phyloP scores from a whole-genome alignment of 1,140 invertebrate species.

The Zaprionus kolodkinae region DNA sequence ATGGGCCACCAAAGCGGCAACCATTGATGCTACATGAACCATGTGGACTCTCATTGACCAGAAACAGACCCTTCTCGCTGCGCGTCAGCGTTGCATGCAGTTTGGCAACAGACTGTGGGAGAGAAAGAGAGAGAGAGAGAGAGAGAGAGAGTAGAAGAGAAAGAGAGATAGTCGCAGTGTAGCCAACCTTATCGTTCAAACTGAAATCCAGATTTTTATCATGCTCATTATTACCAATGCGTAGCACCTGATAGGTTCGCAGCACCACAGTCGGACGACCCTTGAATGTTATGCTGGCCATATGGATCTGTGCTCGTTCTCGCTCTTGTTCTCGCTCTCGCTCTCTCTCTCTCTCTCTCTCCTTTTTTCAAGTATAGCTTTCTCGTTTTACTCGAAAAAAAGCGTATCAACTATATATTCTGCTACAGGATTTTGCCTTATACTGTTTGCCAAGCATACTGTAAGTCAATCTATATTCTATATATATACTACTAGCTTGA shows the following conservation, averaged over 20 bases:
- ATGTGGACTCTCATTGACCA: conserved; percentile 48
- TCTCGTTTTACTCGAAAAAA: neutral
- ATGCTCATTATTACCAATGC: conserved; percentile 41
- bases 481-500: no score
- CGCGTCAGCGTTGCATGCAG: conserved; percentile 46
- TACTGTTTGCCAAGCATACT: neutral
- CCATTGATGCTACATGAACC: conserved; percentile 42
- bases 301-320: neutral
- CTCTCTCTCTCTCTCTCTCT: neutral
- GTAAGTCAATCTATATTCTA: no score
- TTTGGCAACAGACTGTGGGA: conserved; percentile 23
- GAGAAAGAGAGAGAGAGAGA: neutral
- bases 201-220: conserved; percentile 36
- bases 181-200: conserved; percentile 34
- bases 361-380: neutral
- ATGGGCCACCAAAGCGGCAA: conserved; percentile 26
- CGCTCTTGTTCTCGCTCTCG: neutral
- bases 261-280: conserved; percentile 35
- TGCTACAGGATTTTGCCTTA: neutral
- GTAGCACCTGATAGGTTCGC: conserved; percentile 48
- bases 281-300: conserved; percentile 52
- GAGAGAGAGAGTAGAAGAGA: no score
- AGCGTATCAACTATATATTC: neutral
- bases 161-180: neutral
- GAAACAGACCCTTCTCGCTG: conserved; percentile 33